Evolutionary conservation across 1,140 invertebrate genomes (phyloP).

Genomic region (Drosophila melanogaster): Release_6_plus_ISO1_MT NT_033777.3:29921001-29921500

Average conservation of each 20-base stretch:
- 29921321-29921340: constrained; percentile 61
- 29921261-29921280: constrained; percentile 7
- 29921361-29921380: constrained; percentile 25
- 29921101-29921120: constrained; percentile 49
- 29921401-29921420: constrained; percentile 73
- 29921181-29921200: constrained; percentile 18
- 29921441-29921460: constrained; percentile 58
- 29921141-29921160: constrained; percentile 77
- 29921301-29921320: constrained; percentile 71
- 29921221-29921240: constrained; percentile 30
- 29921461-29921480: constrained; percentile 15
- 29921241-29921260: constrained; percentile 35
- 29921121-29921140: constrained; percentile 57
- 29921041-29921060: too few species aligned
- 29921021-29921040: background rate
- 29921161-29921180: constrained; percentile 67
- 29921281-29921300: constrained; percentile 28
- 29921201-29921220: constrained; percentile 27
- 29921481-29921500: background rate
- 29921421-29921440: constrained; percentile 25
- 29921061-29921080: constrained; percentile 11
- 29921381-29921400: constrained; percentile 12
- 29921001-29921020: constrained; percentile 41
- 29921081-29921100: constrained; percentile 10
- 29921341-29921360: constrained; percentile 49